These are phyloP conservation scores for Myopa tessellatipennis DNA, from an alignment of 2,888 invertebrate genomes.

Conservation along the genomic window DNA sequence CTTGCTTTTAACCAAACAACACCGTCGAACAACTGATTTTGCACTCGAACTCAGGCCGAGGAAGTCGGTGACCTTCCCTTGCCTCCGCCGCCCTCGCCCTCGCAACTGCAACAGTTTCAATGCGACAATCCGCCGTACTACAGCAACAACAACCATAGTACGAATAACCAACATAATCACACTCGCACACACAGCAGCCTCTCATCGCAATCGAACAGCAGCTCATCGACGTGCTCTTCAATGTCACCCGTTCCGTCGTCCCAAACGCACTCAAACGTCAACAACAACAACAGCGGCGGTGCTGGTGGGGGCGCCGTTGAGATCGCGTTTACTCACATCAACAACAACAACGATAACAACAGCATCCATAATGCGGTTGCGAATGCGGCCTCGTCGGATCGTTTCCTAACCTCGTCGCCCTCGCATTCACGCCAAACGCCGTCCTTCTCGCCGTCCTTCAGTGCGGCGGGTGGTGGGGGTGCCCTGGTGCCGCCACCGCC, in stretches of 20 bases:
- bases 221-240: constrained; percentile 56
- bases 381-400: constrained; percentile 54
- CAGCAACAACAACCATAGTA: constrained; percentile 47
- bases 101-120: constrained; percentile 64
- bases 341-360: constrained; percentile 46
- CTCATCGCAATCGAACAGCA: constrained; percentile 62
- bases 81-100: constrained; percentile 66
- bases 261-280: constrained; percentile 45
- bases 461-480: constrained; percentile 46
- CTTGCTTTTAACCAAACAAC: constrained; percentile 24
- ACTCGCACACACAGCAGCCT: constrained; percentile 65
- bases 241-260: constrained; percentile 56
- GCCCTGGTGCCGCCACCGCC: constrained; percentile 38
- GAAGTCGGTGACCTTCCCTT: constrained; percentile 58
- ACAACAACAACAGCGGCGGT: constrained; percentile 47
- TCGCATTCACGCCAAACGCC: constrained; percentile 62
- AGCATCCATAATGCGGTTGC: constrained; percentile 52
- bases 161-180: constrained; percentile 53
- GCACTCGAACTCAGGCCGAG: constrained; percentile 40
- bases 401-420: constrained; percentile 55
- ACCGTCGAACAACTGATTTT: constrained; percentile 23
- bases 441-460: constrained; percentile 56
- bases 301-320: constrained; percentile 51
- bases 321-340: constrained; percentile 47
- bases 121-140: constrained; percentile 46